phyloP scores from a whole-genome alignment of 2,113 vertebrate species.

The Aptenodytes patagonicus region DNA sequence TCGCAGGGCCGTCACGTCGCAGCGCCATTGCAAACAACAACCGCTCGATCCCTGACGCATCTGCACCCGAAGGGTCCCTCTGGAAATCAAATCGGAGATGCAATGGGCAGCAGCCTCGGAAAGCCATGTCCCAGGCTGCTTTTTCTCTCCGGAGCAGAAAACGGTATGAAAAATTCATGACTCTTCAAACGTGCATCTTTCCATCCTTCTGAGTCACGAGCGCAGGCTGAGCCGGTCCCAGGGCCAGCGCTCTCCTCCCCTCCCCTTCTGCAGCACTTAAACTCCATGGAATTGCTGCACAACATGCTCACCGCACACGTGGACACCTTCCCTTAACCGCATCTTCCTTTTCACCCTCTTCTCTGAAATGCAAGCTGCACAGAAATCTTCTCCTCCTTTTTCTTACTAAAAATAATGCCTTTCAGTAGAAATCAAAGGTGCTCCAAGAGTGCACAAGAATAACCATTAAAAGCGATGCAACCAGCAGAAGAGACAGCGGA shows the following conservation, averaged over 20 bases:
- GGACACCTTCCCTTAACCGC: not conserved
- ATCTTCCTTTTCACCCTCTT: not conserved
- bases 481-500: not conserved
- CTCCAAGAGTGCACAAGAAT: not conserved
- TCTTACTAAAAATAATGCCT: not conserved
- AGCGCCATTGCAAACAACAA: accelerated
- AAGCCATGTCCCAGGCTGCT: not conserved
- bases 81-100: accelerated
- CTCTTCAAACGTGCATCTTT: not conserved
- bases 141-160: not conserved
- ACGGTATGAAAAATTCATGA: not conserved
- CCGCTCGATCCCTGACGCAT: not conserved
- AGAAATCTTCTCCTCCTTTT: not conserved
- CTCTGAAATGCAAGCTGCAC: not conserved
- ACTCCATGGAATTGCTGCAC: not conserved
- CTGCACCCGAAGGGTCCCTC: not conserved
- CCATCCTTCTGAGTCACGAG: accelerated
- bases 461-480: not conserved
- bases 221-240: not conserved
- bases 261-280: not conserved
- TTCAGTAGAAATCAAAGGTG: not conserved
- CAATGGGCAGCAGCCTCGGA: not conserved
- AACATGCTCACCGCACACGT: accelerated
- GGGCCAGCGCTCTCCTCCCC: not conserved
- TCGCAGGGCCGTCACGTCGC: accelerated